phyloP scores from a whole-genome alignment of 2,797 vertebrate genomes.

The Poliocrania exsul region DNA sequence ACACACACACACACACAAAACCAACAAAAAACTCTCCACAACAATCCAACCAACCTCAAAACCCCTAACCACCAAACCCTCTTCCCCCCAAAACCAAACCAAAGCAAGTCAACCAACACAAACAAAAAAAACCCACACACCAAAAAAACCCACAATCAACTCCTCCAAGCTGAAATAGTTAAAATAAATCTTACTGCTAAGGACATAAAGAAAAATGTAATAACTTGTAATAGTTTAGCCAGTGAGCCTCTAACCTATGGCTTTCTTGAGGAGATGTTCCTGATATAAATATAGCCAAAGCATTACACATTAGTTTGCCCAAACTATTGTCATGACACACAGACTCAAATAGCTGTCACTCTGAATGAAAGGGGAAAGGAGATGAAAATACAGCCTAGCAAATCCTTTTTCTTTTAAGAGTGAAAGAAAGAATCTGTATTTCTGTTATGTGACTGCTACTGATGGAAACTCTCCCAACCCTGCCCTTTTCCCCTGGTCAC shows the following conservation, averaged over 20 bases:
- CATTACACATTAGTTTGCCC: background rate
- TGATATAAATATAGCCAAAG: background rate
- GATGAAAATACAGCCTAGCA: background rate
- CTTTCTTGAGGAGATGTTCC: background rate
- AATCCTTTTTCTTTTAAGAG: background rate
- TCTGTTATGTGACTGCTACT: background rate
- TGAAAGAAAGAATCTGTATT: background rate
- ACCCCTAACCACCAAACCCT: accelerated
- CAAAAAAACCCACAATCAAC: accelerated
- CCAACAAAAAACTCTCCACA: background rate
- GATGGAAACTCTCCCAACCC: background rate
- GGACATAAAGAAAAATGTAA: background rate
- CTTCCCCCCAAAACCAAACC: background rate
- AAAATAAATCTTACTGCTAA: background rate
- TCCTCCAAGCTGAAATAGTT: background rate
- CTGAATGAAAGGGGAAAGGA: background rate
- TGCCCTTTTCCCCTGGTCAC: background rate
- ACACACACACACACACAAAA: no score
- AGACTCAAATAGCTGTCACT: background rate
- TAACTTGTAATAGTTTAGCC: background rate
- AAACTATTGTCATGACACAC: background rate
- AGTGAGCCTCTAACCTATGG: background rate
- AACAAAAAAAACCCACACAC: background rate
- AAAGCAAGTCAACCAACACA: background rate
- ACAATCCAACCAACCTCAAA: background rate